Evolutionary conservation across 1,140 invertebrate species (phyloP).

Genomic region (Vanessa tameamea): DNA sequence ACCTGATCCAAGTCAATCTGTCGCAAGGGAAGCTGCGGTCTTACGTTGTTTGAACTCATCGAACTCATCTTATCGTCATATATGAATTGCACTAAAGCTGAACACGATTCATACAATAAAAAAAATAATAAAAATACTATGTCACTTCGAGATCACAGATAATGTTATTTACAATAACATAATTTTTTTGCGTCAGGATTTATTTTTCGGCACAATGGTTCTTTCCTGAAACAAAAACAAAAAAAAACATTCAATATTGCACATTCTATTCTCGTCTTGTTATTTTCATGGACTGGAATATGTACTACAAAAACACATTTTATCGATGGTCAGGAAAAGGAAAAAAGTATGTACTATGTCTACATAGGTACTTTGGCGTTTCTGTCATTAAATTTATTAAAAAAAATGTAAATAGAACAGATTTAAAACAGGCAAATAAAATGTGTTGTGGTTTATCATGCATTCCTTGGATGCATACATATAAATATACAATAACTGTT

Average conservation of each 20-base stretch:
- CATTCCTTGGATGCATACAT: no score
- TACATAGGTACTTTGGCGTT: no score
- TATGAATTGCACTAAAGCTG: slow-evolving; percentile 56
- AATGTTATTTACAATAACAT: slow-evolving; percentile 65
- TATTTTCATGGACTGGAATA: no score
- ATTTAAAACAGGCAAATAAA: no score
- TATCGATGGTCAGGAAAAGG: no score
- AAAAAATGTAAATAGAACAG: no score
- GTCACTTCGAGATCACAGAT: slow-evolving; percentile 61
- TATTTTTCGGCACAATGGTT: slow-evolving; percentile 22
- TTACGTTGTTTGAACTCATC: slow-evolving; percentile 44
- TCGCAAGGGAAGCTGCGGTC: slow-evolving; percentile 83
- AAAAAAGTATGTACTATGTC: no score
- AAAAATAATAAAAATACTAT: slow-evolving; percentile 22
- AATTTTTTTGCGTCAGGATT: slow-evolving; percentile 45
- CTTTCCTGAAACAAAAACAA: slow-evolving; percentile 32
- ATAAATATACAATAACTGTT: no score
- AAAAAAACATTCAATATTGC: not conserved
- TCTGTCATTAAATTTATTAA: no score
- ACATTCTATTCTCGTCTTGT: not conserved
- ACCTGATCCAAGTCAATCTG: slow-evolving; percentile 93
- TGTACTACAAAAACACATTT: no score
- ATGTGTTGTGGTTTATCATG: no score
- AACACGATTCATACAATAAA: slow-evolving; percentile 48
- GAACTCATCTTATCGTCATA: slow-evolving; percentile 59